These are phyloP conservation scores for Ciona savignyi DNA, from an alignment of 23 tunicate genomes.

Conservation along the genomic window DNA sequence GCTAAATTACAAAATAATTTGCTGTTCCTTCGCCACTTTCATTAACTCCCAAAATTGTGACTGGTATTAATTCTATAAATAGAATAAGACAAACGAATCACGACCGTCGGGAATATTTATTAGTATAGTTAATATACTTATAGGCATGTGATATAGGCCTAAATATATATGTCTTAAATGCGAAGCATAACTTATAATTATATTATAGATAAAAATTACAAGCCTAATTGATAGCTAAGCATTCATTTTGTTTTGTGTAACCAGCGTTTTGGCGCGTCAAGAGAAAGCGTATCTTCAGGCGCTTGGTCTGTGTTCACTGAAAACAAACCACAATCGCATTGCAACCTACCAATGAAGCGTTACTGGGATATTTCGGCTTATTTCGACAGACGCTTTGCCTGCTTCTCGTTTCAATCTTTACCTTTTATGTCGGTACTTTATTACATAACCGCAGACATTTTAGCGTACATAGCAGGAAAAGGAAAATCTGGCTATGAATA, in stretches of 20 bases:
- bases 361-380: background rate
- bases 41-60: no score
- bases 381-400: background rate
- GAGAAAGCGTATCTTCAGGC: background rate
- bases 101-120: no score
- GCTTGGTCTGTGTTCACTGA: background rate
- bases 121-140: no score
- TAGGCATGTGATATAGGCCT: no score
- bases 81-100: no score
- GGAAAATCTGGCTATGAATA: background rate
- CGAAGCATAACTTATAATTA: no score
- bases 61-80: no score
- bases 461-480: background rate
- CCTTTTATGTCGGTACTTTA: background rate
- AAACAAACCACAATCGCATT: background rate
- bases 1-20: no score
- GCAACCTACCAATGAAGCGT: background rate
- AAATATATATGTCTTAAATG: no score
- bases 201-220: background rate
- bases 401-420: background rate
- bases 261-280: background rate
- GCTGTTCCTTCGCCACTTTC: no score
- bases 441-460: conserved; percentile 1
- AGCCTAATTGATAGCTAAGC: background rate
- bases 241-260: background rate